Percentiles rank a stretch among this genome's conserved stretches.
phyloP scores from a whole-genome alignment of 2,113 vertebrate species.

The Riparia riparia region DNA sequence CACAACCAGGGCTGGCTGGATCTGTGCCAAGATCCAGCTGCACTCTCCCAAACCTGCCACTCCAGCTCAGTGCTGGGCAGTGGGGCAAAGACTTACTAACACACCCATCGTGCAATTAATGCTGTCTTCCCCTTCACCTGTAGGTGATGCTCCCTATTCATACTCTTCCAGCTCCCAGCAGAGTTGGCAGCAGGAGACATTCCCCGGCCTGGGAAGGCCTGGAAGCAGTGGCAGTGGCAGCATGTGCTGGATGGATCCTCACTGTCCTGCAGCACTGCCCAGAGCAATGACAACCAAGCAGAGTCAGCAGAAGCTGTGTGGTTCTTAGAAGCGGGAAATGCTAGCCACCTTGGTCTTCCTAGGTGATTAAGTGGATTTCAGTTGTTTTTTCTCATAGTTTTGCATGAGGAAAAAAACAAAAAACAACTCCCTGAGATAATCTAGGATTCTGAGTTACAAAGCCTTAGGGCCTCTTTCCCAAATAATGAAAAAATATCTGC shows the following conservation, averaged over 20 bases:
- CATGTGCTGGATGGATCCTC: rapidly evolving
- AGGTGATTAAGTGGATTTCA: not conserved
- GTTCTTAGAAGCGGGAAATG: not conserved
- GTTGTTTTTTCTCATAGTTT: not conserved
- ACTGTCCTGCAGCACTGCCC: not conserved
- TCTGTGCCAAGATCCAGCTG: not conserved
- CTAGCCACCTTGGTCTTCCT: not conserved
- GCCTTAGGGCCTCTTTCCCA: not conserved
- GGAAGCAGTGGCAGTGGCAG: not conserved
- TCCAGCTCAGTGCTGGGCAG: not conserved
- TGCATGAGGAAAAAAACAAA: too few species aligned
- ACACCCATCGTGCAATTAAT: rapidly evolving
- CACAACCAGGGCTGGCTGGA: not conserved
- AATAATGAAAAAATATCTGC: not conserved
- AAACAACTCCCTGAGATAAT: not conserved
- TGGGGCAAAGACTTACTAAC: rapidly evolving
- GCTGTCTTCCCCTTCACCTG: not conserved
- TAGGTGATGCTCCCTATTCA: not conserved
- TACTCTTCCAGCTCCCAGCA: not conserved
- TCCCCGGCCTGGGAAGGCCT: not conserved
- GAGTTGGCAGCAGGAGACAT: not conserved
- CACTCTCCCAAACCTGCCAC: rapidly evolving
- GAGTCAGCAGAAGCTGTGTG: rapidly evolving
- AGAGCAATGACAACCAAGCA: not conserved
- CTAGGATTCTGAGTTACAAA: not conserved